Conservation (phyloP, 2,797 vertebrate species). For the Okamejei kenojei region DNA sequence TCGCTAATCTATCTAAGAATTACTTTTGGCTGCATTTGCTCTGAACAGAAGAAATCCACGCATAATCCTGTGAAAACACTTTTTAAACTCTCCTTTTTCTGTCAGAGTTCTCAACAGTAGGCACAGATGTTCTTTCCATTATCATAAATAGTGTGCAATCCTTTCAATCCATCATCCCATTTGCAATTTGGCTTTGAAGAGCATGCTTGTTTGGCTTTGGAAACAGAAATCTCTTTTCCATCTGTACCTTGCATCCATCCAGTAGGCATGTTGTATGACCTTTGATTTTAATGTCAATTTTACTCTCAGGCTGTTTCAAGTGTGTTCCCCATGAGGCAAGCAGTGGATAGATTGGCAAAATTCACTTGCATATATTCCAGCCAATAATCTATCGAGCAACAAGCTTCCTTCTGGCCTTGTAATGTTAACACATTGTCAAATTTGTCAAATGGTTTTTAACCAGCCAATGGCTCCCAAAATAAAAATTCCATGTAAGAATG, state of each 20-base stretch:
- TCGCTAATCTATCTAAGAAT: no score
- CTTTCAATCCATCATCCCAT: not conserved
- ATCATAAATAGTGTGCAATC: not conserved
- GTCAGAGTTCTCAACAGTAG: not conserved
- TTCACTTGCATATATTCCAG: not conserved
- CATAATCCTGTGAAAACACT: not conserved
- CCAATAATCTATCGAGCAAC: not conserved
- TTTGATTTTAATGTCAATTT: constrained; percentile 4
- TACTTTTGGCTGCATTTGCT: no score
- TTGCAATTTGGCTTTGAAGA: not conserved
- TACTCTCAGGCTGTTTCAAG: not conserved
- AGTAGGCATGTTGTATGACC: not conserved
- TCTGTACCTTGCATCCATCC: not conserved
- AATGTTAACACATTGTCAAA: not conserved
- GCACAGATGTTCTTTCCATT: not conserved
- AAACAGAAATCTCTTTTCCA: not conserved
- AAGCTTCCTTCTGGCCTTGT: not conserved
- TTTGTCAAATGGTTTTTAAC: not conserved
- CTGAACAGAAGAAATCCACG: not conserved
- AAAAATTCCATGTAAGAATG: not conserved
- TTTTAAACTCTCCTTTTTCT: not conserved
- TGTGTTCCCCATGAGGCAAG: not conserved
- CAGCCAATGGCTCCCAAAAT: not conserved
- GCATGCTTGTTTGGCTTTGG: not conserved
- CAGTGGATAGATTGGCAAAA: constrained; percentile 2